Conservation (phyloP, 2,797 vertebrate genomes). For the Anas acuta region DNA sequence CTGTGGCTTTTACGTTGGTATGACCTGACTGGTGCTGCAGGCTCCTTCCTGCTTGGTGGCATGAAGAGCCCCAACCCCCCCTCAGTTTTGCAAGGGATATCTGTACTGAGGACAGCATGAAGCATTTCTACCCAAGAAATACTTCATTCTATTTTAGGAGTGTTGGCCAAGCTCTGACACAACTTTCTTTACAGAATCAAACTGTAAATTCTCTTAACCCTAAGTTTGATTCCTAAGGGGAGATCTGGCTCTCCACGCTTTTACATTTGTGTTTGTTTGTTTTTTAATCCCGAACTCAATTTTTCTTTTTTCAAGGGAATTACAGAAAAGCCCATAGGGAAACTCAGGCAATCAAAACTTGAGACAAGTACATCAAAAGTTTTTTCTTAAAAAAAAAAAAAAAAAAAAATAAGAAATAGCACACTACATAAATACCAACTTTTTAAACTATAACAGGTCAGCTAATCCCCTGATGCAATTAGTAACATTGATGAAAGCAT, state of each 20-base stretch:
- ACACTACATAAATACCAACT: neutral
- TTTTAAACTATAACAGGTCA: neutral
- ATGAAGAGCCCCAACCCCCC: neutral
- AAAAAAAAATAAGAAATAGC: neutral
- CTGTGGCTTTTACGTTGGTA: accelerated
- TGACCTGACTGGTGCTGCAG: neutral
- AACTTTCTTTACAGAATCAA: neutral
- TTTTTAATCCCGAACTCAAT: neutral
- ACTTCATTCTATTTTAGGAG: neutral
- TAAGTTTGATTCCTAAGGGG: neutral
- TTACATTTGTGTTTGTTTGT: neutral
- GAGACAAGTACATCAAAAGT: neutral
- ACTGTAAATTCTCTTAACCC: neutral
- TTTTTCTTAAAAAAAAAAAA: neutral
- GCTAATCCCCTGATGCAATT: neutral
- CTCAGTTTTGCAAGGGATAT: neutral
- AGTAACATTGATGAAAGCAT: neutral
- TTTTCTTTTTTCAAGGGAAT: neutral
- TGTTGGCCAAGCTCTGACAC: neutral
- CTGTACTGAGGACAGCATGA: neutral
- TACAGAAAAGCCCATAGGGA: neutral
- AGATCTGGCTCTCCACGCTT: neutral
- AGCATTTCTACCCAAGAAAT: neutral
- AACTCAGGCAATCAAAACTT: neutral
- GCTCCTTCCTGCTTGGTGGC: neutral